Conservation (phyloP, 2,888 invertebrate species). For the Thecophora atra region DNA sequence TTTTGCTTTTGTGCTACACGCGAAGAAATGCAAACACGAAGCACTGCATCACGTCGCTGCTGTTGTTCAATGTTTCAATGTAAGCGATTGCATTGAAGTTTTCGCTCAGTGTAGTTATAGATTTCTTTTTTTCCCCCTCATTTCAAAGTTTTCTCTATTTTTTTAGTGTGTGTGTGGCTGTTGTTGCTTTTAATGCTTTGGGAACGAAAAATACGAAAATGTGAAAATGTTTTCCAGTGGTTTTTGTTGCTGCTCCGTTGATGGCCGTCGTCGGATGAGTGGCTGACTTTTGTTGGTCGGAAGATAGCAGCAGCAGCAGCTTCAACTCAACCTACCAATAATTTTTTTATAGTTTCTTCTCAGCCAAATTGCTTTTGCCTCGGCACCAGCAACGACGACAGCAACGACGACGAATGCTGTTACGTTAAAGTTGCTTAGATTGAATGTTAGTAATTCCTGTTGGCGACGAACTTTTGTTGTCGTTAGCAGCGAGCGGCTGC, state of each 20-base stretch:
- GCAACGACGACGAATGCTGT: slow-evolving; percentile 24
- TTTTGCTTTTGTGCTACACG: slow-evolving; percentile 22
- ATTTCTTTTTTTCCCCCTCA: slow-evolving; percentile 17
- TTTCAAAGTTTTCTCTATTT: slow-evolving; percentile 36
- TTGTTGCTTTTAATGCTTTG: slow-evolving; percentile 49
- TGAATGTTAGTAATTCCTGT: slow-evolving; percentile 35
- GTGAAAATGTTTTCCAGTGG: slow-evolving; percentile 39
- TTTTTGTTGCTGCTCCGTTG: slow-evolving; percentile 34
- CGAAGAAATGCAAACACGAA: background rate
- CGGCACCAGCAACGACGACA: slow-evolving; percentile 21
- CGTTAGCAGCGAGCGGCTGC: background rate
- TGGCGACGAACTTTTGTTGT: background rate
- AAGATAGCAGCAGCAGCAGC: slow-evolving; percentile 27
- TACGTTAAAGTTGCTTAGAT: slow-evolving; percentile 26
- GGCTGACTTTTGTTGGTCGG: slow-evolving; percentile 38
- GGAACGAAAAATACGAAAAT: slow-evolving; percentile 44
- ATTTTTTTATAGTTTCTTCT: slow-evolving; percentile 13
- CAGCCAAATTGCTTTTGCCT: slow-evolving; percentile 31
- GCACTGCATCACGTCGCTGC: too few relatives aligned
- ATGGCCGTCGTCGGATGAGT: slow-evolving; percentile 41
- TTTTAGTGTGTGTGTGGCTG: slow-evolving; percentile 19
- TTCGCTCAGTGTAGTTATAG: slow-evolving; percentile 22
- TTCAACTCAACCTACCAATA: background rate
- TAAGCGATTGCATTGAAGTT: background rate
- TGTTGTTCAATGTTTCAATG: too few relatives aligned